Percentiles rank a stretch among this genome's conserved stretches.
Conservation (phyloP, 2,797 vertebrate genomes). For the Myotis myotis region DNA sequence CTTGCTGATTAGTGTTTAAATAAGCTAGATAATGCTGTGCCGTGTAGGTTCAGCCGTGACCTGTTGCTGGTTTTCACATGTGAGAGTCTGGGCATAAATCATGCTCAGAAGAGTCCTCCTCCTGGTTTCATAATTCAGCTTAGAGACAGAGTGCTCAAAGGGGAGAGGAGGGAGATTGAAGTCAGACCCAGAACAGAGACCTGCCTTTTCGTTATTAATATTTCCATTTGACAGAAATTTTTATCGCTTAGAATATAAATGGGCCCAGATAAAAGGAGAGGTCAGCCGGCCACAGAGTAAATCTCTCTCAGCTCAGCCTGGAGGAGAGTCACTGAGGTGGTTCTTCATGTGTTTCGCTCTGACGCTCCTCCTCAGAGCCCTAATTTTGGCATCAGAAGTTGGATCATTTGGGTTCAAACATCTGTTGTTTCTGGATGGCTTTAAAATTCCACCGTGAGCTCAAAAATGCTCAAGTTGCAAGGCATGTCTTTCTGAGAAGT, state of each 20-base stretch:
- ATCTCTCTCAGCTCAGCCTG: constrained; percentile 40
- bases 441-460: constrained; percentile 71
- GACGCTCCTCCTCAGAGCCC: constrained; percentile 31
- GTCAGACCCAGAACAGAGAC: constrained; percentile 12
- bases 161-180: not conserved
- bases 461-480: constrained; percentile 67
- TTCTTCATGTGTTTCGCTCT: constrained; percentile 21
- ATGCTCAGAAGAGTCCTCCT: not conserved
- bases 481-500: constrained; percentile 59
- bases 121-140: not conserved
- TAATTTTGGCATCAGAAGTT: constrained; percentile 63
- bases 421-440: constrained; percentile 76
- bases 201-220: constrained; percentile 49
- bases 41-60: not conserved
- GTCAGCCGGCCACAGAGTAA: constrained; percentile 47
- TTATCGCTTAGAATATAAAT: constrained; percentile 51
- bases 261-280: constrained; percentile 37
- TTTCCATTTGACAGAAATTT: constrained; percentile 26
- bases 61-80: not conserved
- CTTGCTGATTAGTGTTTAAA: not conserved
- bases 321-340: constrained; percentile 20
- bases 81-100: not conserved
- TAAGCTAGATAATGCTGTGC: constrained; percentile 4
- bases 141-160: not conserved
- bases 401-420: constrained; percentile 70